Conservation (phyloP, 2,888 invertebrate species). For the Andrena bucephala region DNA sequence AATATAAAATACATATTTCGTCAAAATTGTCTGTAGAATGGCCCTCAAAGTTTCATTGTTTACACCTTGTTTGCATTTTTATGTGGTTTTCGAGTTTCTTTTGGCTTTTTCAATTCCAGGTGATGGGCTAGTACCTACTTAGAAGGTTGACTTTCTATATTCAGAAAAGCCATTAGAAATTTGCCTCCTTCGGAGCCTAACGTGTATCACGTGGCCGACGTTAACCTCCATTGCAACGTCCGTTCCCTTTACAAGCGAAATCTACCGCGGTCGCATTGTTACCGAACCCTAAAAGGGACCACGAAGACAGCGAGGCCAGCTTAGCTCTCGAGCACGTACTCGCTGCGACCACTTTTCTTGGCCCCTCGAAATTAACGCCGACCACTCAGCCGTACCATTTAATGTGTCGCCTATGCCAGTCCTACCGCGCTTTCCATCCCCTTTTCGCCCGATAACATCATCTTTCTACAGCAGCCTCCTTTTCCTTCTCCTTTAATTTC, state of each 20-base stretch:
- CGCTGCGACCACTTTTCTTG: constrained; percentile 67
- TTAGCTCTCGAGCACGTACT: constrained; percentile 76
- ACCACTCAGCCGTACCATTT: constrained; percentile 73
- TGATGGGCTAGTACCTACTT: not conserved
- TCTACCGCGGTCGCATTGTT: constrained; percentile 65
- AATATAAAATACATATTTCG: too few species aligned
- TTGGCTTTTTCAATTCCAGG: not conserved
- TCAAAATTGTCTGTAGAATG: too few species aligned
- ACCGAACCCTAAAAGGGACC: constrained; percentile 68
- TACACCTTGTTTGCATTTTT: not conserved
- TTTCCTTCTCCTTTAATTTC: constrained; percentile 15
- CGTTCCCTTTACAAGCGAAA: constrained; percentile 34
- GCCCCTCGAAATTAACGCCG: constrained; percentile 73
- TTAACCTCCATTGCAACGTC: constrained; percentile 22
- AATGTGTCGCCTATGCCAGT: constrained; percentile 52
- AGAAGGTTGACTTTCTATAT: not conserved
- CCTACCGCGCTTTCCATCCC: constrained; percentile 24
- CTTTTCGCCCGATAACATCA: constrained; percentile 51
- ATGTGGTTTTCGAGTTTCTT: not conserved
- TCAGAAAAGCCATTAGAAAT: not conserved
- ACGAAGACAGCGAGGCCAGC: constrained; percentile 61
- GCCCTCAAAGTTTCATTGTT: not conserved
- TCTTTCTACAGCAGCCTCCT: constrained; percentile 32
- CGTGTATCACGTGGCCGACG: constrained; percentile 43
- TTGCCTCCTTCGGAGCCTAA: constrained; percentile 12